Base-by-base conservation (phyloP, 2,113 vertebrate species). In the Microtus pennsylvanicus region DNA sequence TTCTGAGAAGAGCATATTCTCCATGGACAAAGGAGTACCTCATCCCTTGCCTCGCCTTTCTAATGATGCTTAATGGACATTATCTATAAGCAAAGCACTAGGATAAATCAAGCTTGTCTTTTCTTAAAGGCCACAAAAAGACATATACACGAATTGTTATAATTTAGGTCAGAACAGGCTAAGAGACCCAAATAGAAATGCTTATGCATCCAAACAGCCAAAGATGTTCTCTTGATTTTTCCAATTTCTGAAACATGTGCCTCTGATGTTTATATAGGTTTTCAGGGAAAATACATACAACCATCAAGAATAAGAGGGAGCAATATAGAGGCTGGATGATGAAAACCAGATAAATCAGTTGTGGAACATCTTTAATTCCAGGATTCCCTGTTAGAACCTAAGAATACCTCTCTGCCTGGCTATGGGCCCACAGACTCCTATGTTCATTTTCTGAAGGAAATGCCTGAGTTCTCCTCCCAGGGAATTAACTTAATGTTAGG, bases 401-500 rank as follows among this genome's bases (percentile, higher is more conserved):
- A 55, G 26, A 61, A 52, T 78, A 52, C 1, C 28, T 94, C 87
- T 87, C 52, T n/a, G 5, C 33, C 63, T 58, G 22, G 30, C 21
- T 22, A 70, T 9, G 16, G 14, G 45, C 24, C 24, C 42, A 21
- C 61, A 58, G 74, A 75, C 63, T 61, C 9, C 35, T 65, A n/a
- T 65, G 47, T 47, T 70, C 33, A 81, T 90, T 97, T 95, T 74
- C 70, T 81, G 19, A 38, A 22, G 77, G 58, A 85, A 72, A 69
- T 72, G 8, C 63, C 8, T 58, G 8, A 50, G 93, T 94, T 9
- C 7, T 63, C 50, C 67, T 30, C 52, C 19, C 16, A 42, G 52
- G 61, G 52, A 93, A 35, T 85, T 95, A 85, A 72, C n/a, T 93
- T 90, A 92, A 45, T 91, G 22, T 50, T 69, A 87, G 47, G 52